Evolutionary conservation across 2,113 vertebrate genomes (phyloP), one percentile per base, ranked within the genome.

Genomic region (Petroica traversi): DNA sequence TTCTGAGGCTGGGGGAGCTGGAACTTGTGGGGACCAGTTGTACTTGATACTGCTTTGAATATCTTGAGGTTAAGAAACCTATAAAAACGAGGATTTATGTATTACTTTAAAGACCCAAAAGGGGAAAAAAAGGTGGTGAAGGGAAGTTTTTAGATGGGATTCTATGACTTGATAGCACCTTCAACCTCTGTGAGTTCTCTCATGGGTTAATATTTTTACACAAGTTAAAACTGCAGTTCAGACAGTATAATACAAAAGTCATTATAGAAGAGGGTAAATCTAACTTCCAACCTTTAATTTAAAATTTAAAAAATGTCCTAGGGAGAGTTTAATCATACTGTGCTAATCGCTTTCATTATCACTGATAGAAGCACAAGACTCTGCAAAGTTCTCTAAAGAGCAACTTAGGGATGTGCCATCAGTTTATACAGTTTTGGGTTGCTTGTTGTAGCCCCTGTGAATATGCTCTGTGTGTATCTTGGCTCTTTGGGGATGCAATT

Each of bases 301-400:
- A 31, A 80, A 40, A 22, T 33, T 18, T 46, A 43, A 22, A 40
- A 85, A 46, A 38, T 7, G 29, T 79, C 66, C 91, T 64, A 23
- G 3, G 2, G 71, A 73, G 84, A 84, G 25, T 91, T 83, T 85
- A 91, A 81, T 85, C 19, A 23, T 48, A 43, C 49, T 61, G 61
- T 49, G 69, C 45, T 94, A 94, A 97, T 97, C 26, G 0, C 73
- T 88, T 92, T 80, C 67, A 36, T 91, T 89, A 81, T 79, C 64
- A 63, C 43, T 4, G 23, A 58, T 48, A 68, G 26, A 17, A 85
- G 54, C 45, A 22, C 28, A 64, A 45, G 78, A 45, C 52, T 81
- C 73, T 54, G n/a, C 29, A 24, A 80, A 74, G 81, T 79, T 93
- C 89, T 94, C 92, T 69, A 8, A 91, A 95, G 93, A 93, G 71